Evolutionary conservation across 2,888 invertebrate genomes (phyloP), one percentile per base, ranked within the genome.

Genomic region (Dastarcus helophoroides): DNA sequence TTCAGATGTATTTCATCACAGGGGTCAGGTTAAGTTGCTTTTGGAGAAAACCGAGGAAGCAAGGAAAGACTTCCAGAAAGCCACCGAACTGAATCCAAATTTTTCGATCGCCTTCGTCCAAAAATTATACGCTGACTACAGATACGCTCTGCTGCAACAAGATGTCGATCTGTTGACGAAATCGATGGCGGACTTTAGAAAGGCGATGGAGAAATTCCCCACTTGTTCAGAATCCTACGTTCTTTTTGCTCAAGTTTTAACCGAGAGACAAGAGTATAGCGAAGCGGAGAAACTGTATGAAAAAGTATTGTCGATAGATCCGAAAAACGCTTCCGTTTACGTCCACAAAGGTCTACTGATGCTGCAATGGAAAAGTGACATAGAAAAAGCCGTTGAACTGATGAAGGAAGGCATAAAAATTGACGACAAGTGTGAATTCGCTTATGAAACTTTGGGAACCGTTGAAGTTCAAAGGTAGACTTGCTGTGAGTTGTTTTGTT

Each of bases 351-450:
- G 84, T 10, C 63, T 84, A 33, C 70, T 93, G 43, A 69, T 78
- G 44, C 64, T 94, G 32, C 89, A 90, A 53, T 88, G 85, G 76
- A 80, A 76, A 43, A 82, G 81, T 34, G 81, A 90, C 51, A 72
- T 86, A 37, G 77, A 82, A 7, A 76, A 76, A 50, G 84, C 89
- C 12, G 70, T 85, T 0, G 68, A 74, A 41, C 65, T 82, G 36
- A 82, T 94, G 50, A 75, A 77, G 39, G 73, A 79, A 58, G 89
- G 89, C 2, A 76, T 94, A 42, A 74, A 80, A 54, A 69, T 89
- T 48, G 95, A 95, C 64, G 79, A 83, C 29, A 85, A 84, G 59
- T 94, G 91, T 67, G 86, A 89, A 63, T 82, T 91, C 67, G 94
- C 89, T 5, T 93, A 86, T 60, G 95, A 95, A 67, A 91, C 93